Evolutionary conservation across 2,797 vertebrate genomes (phyloP).

Genomic region (Sebastes dallii): DNA sequence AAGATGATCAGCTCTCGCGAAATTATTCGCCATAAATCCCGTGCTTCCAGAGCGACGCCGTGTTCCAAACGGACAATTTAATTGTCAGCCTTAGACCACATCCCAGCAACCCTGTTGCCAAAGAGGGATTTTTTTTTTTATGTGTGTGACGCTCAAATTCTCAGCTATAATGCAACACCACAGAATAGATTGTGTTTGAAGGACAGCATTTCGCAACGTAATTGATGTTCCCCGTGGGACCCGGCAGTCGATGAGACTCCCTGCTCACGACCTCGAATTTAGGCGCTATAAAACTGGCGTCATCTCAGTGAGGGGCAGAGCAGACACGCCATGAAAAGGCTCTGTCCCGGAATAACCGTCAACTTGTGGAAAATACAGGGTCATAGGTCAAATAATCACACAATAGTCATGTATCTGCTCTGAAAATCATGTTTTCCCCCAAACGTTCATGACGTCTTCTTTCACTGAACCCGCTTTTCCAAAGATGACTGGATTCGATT

Average conservation of each 20-base stretch:
- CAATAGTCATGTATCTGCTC: slow-evolving; percentile 60
- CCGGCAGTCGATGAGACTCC: slow-evolving; percentile 63
- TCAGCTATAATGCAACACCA: slow-evolving; percentile 70
- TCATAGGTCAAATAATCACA: slow-evolving; percentile 61
- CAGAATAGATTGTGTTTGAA: slow-evolving; percentile 74
- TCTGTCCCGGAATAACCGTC: slow-evolving; percentile 55
- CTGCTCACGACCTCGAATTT: slow-evolving; percentile 56
- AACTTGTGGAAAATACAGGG: slow-evolving; percentile 56
- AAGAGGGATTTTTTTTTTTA: slow-evolving; percentile 65
- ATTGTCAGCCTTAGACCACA: slow-evolving; percentile 77
- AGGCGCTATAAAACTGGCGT: slow-evolving; percentile 66
- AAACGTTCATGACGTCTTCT: slow-evolving; percentile 41
- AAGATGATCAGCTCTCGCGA: slow-evolving; percentile 66
- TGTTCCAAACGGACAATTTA: slow-evolving; percentile 73
- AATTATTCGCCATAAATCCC: slow-evolving; percentile 70
- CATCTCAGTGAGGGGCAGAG: slow-evolving; percentile 53
- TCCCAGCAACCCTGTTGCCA: slow-evolving; percentile 72
- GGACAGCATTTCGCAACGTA: slow-evolving; percentile 78
- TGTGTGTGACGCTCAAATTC: slow-evolving; percentile 66
- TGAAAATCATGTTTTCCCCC: slow-evolving; percentile 47
- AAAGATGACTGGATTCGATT: slow-evolving; percentile 62
- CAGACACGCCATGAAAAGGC: slow-evolving; percentile 40
- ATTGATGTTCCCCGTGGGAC: slow-evolving; percentile 76
- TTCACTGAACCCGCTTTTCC: slow-evolving; percentile 43
- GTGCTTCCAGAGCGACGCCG: slow-evolving; percentile 51